Base-by-base conservation (phyloP, 2,797 vertebrate species). In the Saxicola maurus region DNA sequence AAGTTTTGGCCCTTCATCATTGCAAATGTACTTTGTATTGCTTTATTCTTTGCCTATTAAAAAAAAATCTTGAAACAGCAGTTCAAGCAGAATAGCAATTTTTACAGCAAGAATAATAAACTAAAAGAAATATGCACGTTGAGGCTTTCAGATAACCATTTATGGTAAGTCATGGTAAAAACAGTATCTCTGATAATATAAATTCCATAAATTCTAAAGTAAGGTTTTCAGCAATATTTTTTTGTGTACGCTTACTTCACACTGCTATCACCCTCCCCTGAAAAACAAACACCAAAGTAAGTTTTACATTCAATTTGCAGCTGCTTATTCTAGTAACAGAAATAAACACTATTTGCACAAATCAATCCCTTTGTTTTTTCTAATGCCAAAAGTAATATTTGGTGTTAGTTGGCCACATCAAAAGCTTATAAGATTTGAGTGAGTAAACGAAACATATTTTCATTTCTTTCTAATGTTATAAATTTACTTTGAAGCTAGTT, bases 281-380 rank as follows among this genome's bases (percentile, higher is more conserved):
- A 78, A 91, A 91, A 92, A 72, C 27, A 95, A 92, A 72, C 27
- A 95, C 81, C 67, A 91, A 94, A 95, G 82, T 82, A 91, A 95
- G 91, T 85, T 88, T 90, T 80, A 80, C 55, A 92, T 94, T 86
- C 87, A 96, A 89, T 94, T 95, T 95, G 92, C 93, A 95, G 24
- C 88, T 90, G 66, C 69, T 92, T 95, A 78, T 91, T 93, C 88
- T 90, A 82, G 80, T 59, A 94, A 80, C 14, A 90, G 92, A 86
- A 96, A 91, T 87, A 96, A 96, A 89, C 55, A 90, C 82, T 82
- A 89, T 71, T 92, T 71, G 40, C 48, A 93, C 83, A 94, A 93
- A 91, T 92, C 85, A 94, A 92, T 35, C 48, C 42, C 73, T 91
- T 91, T 95, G 67, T 82, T 88, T 94, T 86, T 94, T 92, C 65